These are phyloP conservation scores for Choristoneura rosaceana DNA, from an alignment of 2,888 invertebrate species.

Conservation along the genomic window DNA sequence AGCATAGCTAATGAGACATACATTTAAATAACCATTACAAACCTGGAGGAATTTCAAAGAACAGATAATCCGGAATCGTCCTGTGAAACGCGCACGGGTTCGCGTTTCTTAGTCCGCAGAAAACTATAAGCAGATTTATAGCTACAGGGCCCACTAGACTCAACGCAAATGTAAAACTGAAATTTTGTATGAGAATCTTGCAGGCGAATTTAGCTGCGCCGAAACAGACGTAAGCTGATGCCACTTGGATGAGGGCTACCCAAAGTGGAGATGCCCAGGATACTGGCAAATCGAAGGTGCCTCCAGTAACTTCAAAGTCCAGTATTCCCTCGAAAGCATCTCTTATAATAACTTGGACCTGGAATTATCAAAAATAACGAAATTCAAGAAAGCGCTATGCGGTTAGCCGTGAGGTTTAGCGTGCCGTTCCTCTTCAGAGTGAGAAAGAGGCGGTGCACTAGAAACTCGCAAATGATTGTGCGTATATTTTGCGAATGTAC, in stretches of 20 bases:
- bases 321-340: slow-evolving; percentile 67
- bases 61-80: slow-evolving; percentile 92
- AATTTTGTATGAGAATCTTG: slow-evolving; percentile 94
- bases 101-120: slow-evolving; percentile 87
- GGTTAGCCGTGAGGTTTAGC: too few species aligned
- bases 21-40: slow-evolving; percentile 40
- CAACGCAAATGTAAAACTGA: slow-evolving; percentile 94
- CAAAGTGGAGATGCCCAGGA: slow-evolving; percentile 80
- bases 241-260: slow-evolving; percentile 88
- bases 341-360: slow-evolving; percentile 78
- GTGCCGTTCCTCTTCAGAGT: too few species aligned
- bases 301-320: slow-evolving; percentile 68
- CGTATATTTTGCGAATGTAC: too few species aligned
- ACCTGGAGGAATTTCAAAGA: slow-evolving; percentile 92
- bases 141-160: slow-evolving; percentile 91
- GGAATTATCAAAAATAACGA: slow-evolving; percentile 44
- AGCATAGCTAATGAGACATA: background rate
- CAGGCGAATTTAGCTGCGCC: slow-evolving; percentile 92
- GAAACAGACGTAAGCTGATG: slow-evolving; percentile 88
- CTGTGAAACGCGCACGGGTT: slow-evolving; percentile 88
- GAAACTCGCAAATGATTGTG: too few species aligned
- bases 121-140: slow-evolving; percentile 87
- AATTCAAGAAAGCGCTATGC: background rate
- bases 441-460: too few species aligned
- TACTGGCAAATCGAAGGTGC: slow-evolving; percentile 60